Percentiles rank a stretch among this genome's conserved stretches.
These are phyloP conservation scores for Protobothrops mucrosquamatus DNA, from an alignment of 2,113 vertebrate species.

Conservation along the genomic window DNA sequence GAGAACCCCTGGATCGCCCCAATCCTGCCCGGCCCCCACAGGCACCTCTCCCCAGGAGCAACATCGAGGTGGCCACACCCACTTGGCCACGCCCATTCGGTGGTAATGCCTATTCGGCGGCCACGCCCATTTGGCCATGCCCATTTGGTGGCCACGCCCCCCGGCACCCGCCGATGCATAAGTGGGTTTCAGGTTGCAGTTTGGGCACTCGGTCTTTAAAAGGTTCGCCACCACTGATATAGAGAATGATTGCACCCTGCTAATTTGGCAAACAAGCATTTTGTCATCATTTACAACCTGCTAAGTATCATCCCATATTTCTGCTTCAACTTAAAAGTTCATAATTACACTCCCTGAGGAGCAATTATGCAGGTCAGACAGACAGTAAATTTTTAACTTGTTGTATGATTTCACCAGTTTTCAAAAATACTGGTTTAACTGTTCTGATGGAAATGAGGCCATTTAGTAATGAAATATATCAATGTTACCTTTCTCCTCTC, in stretches of 20 bases:
- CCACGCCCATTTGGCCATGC: too few relatives aligned
- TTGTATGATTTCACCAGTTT: neutral
- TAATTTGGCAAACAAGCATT: neutral
- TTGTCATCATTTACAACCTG: neutral
- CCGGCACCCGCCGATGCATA: too few relatives aligned
- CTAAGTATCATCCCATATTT: neutral
- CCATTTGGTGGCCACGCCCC: too few relatives aligned
- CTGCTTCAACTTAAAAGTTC: neutral
- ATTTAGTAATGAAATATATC: neutral
- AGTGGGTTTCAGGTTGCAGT: too few relatives aligned
- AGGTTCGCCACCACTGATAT: neutral
- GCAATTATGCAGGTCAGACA: neutral
- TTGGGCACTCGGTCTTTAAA: too few relatives aligned
- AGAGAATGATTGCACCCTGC: neutral
- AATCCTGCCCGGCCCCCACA: too few relatives aligned
- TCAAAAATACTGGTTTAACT: neutral
- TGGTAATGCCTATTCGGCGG: too few relatives aligned
- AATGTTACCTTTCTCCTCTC: neutral
- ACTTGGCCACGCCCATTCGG: too few relatives aligned
- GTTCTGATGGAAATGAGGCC: neutral
- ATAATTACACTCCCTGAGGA: neutral
- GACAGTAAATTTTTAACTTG: neutral
- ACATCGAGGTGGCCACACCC: too few relatives aligned
- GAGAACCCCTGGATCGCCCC: too few relatives aligned
- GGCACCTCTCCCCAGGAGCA: too few relatives aligned